These are phyloP conservation scores for Myiotriccus ornatus DNA, from an alignment of 2,797 vertebrate genomes.

Conservation along the genomic window DNA sequence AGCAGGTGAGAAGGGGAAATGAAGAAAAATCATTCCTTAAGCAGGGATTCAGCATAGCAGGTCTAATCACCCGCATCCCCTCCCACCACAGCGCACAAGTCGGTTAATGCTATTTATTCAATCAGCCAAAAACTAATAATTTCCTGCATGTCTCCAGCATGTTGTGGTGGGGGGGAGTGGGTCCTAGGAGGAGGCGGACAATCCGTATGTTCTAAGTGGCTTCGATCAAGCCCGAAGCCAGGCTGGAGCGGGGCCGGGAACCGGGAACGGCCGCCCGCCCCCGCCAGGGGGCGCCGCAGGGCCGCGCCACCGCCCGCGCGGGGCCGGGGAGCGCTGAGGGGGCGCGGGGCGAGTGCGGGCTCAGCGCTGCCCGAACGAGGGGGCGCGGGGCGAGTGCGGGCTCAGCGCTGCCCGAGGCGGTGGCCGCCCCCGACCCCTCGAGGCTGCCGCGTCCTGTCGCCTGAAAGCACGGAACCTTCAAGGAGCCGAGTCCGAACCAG, in stretches of 20 bases:
- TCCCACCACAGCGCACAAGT: neutral
- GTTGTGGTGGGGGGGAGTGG: neutral
- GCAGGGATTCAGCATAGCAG: neutral
- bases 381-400: too few species aligned
- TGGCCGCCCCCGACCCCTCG: neutral
- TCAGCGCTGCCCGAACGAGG: neutral
- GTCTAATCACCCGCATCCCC: neutral
- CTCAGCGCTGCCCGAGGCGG: neutral
- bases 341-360: neutral
- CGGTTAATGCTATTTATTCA: neutral
- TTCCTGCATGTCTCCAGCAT: neutral
- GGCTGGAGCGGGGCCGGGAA: too few species aligned
- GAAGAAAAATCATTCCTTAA: neutral
- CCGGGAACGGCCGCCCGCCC: neutral
- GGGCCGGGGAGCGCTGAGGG: too few species aligned
- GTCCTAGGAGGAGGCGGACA: neutral
- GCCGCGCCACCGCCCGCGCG: neutral
- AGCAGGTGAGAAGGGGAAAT: neutral
- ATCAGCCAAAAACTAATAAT: neutral
- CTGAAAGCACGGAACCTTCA: neutral
- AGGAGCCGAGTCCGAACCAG: neutral
- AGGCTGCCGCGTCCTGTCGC: neutral
- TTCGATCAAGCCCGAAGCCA: neutral
- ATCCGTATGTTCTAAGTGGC: neutral
- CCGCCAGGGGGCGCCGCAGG: conserved; percentile 1